Percentiles rank a stretch among this genome's conserved stretches.
phyloP scores from a whole-genome alignment of 2,113 vertebrate genomes.

The Oenanthe melanoleuca region DNA sequence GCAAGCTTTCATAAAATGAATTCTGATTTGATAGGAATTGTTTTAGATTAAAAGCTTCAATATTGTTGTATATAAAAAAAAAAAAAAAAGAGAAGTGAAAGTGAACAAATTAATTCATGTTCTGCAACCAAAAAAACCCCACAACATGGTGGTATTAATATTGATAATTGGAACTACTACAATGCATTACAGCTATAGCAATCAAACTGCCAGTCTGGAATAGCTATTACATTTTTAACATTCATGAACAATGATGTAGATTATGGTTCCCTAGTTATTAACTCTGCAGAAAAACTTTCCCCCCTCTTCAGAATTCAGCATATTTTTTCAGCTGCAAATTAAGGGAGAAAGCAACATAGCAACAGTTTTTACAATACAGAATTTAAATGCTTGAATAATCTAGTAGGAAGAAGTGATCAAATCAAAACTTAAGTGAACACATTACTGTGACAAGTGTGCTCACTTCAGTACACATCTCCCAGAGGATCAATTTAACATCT shows the following conservation, averaged over 20 bases:
- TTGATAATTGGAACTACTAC: slow-evolving; percentile 4
- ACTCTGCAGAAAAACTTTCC: neutral
- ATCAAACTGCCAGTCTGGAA: slow-evolving; percentile 20
- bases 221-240: slow-evolving; percentile 9
- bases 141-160: neutral
- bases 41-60: neutral
- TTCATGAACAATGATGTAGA: slow-evolving; percentile 9
- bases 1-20: neutral
- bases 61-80: neutral
- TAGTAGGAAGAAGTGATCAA: neutral
- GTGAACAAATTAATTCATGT: neutral
- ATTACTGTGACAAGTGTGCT: neutral
- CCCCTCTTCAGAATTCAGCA: neutral
- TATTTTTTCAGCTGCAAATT: neutral
- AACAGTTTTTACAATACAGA: neutral
- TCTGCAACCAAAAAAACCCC: neutral
- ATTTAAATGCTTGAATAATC: neutral
- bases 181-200: neutral
- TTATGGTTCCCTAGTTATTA: neutral
- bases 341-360: neutral
- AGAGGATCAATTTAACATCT: neutral
- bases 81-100: neutral
- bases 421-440: neutral
- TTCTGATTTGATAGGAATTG: neutral
- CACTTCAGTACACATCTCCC: neutral